Evolutionary conservation across 2,888 invertebrate genomes (phyloP), one percentile per base, ranked within the genome.

Genomic region (Oxycera nigricornis): DNA sequence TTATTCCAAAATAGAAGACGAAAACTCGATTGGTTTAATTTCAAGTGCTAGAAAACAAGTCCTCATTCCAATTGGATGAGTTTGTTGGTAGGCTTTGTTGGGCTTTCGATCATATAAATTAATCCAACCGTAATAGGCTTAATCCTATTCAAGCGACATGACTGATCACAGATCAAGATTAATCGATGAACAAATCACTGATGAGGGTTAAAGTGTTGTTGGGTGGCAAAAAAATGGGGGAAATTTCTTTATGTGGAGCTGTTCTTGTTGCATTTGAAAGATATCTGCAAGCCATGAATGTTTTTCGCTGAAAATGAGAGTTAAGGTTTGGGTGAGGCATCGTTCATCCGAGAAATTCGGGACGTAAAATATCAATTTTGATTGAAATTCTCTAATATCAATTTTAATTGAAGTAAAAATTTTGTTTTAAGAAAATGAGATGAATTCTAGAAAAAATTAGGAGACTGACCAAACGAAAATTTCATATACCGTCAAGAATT

Each of bases 71-170:
- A n/a, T n/a, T n/a, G n/a, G n/a, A n/a, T n/a, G n/a, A n/a, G n/a
- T n/a, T 59, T 59, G 59, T 59, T 28, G 30, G 59, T 59, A 59
- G 30, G 30, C 59, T 28, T 59, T 28, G 59, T 30, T 59, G 30
- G 30, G 59, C 59, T 59, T 59, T 59, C 30, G 59, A 59, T 59
- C 59, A 28, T 59, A 28, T 59, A 30, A 59, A n/a, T 59, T 59
- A 59, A 59, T n/a, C 59, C 59, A 2, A 14, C 59, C 59, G n/a
- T 9, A 59, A 59, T 14, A 7, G 30, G 59, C n/a, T n/a, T 59
- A 59, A 59, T 59, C 59, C 30, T n/a, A 59, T 59, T 59, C 59
- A n/a, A 4, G 30, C 11, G 26, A 59, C 59, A 59, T 59, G 59
- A 59, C 28, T 59, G 59, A 59, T 59, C 59, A 4, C n/a, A 4